Evolutionary conservation across 2,888 invertebrate genomes (phyloP), one percentile per base, ranked within the genome.

Genomic region (Chrysolina americana): DNA sequence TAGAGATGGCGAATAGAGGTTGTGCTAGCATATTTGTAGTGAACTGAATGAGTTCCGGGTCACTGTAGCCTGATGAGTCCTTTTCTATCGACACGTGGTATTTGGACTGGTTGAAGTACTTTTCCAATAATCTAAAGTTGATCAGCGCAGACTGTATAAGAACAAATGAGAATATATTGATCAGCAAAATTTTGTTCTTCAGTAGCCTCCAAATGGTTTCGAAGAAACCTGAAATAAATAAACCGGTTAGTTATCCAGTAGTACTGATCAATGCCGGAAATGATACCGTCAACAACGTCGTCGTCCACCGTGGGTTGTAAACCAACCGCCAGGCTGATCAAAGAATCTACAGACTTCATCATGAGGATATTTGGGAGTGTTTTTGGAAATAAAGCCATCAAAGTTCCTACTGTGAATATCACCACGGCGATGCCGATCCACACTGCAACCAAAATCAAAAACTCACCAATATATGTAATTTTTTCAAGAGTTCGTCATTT

Each of bases 341-440:
- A 89, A 11, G 90, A 88, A 56, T 90, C 90, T 0, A 91, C 91
- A 0, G 91, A 90, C 83, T 90, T 89, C 80, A 90, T 89, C 50
- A 92, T 89, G 0, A 91, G 87, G 70, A 91, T 86, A 75, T 87
- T 87, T 11, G 91, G 89, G 73, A 92, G 83, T 65, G 89, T 88
- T 78, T 89, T 88, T 0, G 92, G 92, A 79, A 92, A 92, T 81
- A 91, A 86, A 0, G 90, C 87, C 66, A 92, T 81, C n/a, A 90
- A 69, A 47, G 88, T 81, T 21, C 90, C 91, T 5, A 88, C 85
- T 70, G 91, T 79, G 41, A 90, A 87, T 15, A 90, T 84, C 4
- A 89, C 66, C 9, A 89, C 82, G 0, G 89, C 88, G 1, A 91
- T 80, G 15, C 90, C 85, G 0, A 90, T 86, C 90, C 91, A 91